phyloP scores from a whole-genome alignment of 2,888 invertebrate species.

The Harpalus rufipes region DNA sequence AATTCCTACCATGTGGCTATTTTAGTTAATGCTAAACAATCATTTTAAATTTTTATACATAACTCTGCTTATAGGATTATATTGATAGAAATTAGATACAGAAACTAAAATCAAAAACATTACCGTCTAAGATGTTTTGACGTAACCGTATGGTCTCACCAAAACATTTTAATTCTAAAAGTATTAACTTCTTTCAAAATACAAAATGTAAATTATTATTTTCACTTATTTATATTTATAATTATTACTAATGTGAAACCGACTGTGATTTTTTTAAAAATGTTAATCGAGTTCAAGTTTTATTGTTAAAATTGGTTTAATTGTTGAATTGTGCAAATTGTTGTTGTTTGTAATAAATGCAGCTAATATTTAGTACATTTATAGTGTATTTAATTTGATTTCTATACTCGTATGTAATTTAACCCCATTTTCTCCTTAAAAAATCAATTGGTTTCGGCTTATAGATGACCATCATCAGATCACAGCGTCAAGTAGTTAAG shows the following conservation, averaged over 20 bases:
- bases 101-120: slow-evolving; percentile 18
- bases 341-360: slow-evolving; percentile 64
- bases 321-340: slow-evolving; percentile 63
- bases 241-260: slow-evolving; percentile 31
- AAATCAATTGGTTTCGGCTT: too few species aligned
- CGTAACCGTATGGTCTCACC: too few species aligned
- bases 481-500: too few species aligned
- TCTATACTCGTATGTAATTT: too few species aligned
- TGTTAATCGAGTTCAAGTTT: slow-evolving; percentile 19
- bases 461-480: too few species aligned
- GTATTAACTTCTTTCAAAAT: neutral
- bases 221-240: slow-evolving; percentile 2
- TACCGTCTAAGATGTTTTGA: too few species aligned
- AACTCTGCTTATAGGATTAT: slow-evolving; percentile 55
- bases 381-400: too few species aligned
- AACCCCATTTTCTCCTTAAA: too few species aligned
- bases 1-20: slow-evolving; percentile 7
- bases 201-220: neutral
- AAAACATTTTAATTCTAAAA: too few species aligned
- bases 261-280: slow-evolving; percentile 63
- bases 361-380: slow-evolving; percentile 34
- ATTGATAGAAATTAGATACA: neutral
- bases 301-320: slow-evolving; percentile 56
- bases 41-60: slow-evolving; percentile 65
- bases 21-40: slow-evolving; percentile 62